These are phyloP conservation scores for Tachypleus tridentatus DNA, from an alignment of 1,140 invertebrate genomes.

Conservation along the genomic window DNA sequence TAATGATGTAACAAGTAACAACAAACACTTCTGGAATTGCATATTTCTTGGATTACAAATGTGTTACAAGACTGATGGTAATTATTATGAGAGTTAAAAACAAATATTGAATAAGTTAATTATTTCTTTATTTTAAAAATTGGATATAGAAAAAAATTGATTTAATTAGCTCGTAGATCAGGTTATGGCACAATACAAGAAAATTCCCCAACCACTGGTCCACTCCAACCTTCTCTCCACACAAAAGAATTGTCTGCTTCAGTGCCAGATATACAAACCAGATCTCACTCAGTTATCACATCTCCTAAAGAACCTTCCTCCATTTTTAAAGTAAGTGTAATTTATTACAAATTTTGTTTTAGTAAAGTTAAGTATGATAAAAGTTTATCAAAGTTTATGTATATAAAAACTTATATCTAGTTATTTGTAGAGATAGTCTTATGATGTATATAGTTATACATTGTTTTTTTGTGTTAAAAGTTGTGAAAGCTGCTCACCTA, in stretches of 20 bases:
- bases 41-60: too few species aligned
- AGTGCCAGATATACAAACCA: conserved; percentile 19
- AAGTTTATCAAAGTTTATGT: not conserved
- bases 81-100: too few species aligned
- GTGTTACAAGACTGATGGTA: too few species aligned
- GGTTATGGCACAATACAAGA: conserved; percentile 6
- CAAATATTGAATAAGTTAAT: too few species aligned
- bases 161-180: conserved; percentile 8
- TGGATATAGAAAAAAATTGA: too few species aligned
- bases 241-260: conserved; percentile 21
- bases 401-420: conserved; percentile 1
- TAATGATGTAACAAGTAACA: too few species aligned
- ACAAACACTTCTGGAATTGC: too few species aligned
- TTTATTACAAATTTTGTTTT: not conserved
- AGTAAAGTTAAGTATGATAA: too few species aligned
- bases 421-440: not conserved
- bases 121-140: too few species aligned
- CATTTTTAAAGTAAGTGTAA: conserved; percentile 11
- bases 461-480: too few species aligned
- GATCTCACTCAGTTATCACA: conserved; percentile 11
- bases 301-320: conserved; percentile 5
- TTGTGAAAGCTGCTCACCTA: too few species aligned
- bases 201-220: conserved; percentile 4
- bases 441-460: too few species aligned
- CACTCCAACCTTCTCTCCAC: not conserved